A percentile compares a stretch with the other conserved stretches of the same genome.
These are phyloP conservation scores for Pseudomugil gertrudae DNA, from an alignment of 2,797 vertebrate genomes.

Conservation along the genomic window DNA sequence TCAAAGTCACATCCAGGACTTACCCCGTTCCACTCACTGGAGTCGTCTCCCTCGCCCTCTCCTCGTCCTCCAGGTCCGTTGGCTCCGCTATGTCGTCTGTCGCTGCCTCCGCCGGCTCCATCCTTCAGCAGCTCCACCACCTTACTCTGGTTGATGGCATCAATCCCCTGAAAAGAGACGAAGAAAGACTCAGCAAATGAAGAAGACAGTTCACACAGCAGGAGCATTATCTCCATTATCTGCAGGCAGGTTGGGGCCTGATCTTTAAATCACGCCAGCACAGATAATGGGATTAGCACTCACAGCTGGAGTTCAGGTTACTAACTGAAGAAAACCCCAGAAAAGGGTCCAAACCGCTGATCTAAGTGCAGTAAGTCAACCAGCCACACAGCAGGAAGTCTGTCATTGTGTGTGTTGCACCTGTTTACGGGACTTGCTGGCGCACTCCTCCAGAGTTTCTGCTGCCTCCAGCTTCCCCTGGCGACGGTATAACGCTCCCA, in stretches of 20 bases:
- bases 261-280: slow-evolving; percentile 18
- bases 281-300: slow-evolving; percentile 28
- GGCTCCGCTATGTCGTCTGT: slow-evolving; percentile 68
- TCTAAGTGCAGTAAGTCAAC: slow-evolving; percentile 30
- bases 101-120: slow-evolving; percentile 72
- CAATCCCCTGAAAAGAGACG: slow-evolving; percentile 81
- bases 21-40: slow-evolving; percentile 88
- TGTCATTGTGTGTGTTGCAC: slow-evolving; percentile 52
- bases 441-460: slow-evolving; percentile 89
- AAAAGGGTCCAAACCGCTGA: slow-evolving; percentile 4
- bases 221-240: background rate
- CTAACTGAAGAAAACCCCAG: background rate
- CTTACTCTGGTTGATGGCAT: slow-evolving; percentile 90
- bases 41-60: slow-evolving; percentile 81
- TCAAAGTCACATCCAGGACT: too few relatives aligned
- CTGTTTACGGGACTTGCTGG: slow-evolving; percentile 90
- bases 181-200: slow-evolving; percentile 1
- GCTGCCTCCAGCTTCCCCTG: slow-evolving; percentile 92
- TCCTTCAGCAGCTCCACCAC: slow-evolving; percentile 91
- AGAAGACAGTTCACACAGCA: slow-evolving; percentile 9
- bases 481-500: slow-evolving; percentile 89
- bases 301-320: slow-evolving; percentile 2
- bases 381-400: too few relatives aligned
- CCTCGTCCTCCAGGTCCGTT: slow-evolving; percentile 71
- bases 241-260: background rate